A percentile compares a stretch with the other conserved stretches of the same genome.
These are phyloP conservation scores for Diadegma fenestrale DNA, from an alignment of 2,888 invertebrate species.

Conservation along the genomic window DNA sequence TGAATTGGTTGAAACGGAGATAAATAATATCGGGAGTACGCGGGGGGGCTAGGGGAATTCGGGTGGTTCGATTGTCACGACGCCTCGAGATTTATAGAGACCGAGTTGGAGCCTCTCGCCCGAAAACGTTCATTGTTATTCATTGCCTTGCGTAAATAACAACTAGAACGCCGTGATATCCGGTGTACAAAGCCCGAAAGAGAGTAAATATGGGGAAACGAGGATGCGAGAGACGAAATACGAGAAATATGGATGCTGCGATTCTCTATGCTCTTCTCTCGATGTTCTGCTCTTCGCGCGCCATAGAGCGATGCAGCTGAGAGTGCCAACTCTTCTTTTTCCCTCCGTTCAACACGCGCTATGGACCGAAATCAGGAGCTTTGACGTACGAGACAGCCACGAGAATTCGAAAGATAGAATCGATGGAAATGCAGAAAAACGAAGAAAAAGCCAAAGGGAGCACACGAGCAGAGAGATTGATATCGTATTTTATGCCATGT, in stretches of 20 bases:
- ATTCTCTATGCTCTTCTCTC: slow-evolving; percentile 17
- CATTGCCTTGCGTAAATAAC: slow-evolving; percentile 76
- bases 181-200: slow-evolving; percentile 72
- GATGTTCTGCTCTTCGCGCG: slow-evolving; percentile 18
- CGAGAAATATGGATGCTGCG: slow-evolving; percentile 67
- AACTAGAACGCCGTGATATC: slow-evolving; percentile 74
- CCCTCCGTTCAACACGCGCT: slow-evolving; percentile 11
- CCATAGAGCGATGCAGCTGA: slow-evolving; percentile 30
- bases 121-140: slow-evolving; percentile 76
- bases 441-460: background rate
- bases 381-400: slow-evolving; percentile 21
- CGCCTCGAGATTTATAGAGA: slow-evolving; percentile 74
- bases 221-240: slow-evolving; percentile 39
- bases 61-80: slow-evolving; percentile 72
- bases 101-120: slow-evolving; percentile 31
- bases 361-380: slow-evolving; percentile 17
- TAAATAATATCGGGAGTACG: slow-evolving; percentile 41
- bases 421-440: background rate
- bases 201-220: slow-evolving; percentile 68
- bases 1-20: slow-evolving; percentile 39
- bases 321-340: slow-evolving; percentile 34
- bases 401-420: slow-evolving; percentile 19
- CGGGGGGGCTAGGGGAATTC: too few species aligned
- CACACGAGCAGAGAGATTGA: background rate
- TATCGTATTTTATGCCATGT: slow-evolving; percentile 74